Base-by-base conservation (phyloP, 2,113 vertebrate genomes). In the Siniperca chuatsi region DNA sequence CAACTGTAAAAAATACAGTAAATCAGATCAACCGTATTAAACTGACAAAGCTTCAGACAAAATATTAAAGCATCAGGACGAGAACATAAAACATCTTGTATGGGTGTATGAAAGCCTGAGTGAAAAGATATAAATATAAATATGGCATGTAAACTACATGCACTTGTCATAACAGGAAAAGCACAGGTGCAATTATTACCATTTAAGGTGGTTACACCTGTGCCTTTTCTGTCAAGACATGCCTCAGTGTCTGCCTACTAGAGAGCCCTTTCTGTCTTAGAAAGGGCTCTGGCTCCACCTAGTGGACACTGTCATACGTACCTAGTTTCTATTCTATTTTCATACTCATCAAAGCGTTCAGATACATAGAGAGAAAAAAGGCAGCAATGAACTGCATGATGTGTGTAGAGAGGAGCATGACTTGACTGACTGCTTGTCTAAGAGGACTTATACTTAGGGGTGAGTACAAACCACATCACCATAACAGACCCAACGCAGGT, bases 251-350 rank as follows among this genome's bases (percentile, higher is more conserved):
- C 46, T 42, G 16, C 42, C 23, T 6, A 10, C 8, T 7, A 4
- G 8, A 60, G 25, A 12, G 23, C 12, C 2, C 4, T 10, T 15
- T 50, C 21, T 29, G 52, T 11, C 16, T 68, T 2, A 66, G 12
- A 69, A 46, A 42, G 21, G 6, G 6, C 37, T 70, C 48, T 77
- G 54, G 25, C 60, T 58, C 78, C 67, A 65, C n/a, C 84, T 77
- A 60, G 58, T 77, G 78, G 44, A n/a, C 60, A 50, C 23, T 18
- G n/a, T 1, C 10, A 10, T 21, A 5, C 1, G 21, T 29, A 9
- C 25, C 21, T 25, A 3, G 21, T 46, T 48, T 21, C 23, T 15
- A 15, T 44, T 44, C 33, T 40, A 62, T 18, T 61, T 61, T 16
- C 25, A 61, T 6, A 15, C 6, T 58, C 8, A 18, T 13, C n/a